Conservation (phyloP, 2,113 vertebrate species). For the Calidris pygmaea region DNA sequence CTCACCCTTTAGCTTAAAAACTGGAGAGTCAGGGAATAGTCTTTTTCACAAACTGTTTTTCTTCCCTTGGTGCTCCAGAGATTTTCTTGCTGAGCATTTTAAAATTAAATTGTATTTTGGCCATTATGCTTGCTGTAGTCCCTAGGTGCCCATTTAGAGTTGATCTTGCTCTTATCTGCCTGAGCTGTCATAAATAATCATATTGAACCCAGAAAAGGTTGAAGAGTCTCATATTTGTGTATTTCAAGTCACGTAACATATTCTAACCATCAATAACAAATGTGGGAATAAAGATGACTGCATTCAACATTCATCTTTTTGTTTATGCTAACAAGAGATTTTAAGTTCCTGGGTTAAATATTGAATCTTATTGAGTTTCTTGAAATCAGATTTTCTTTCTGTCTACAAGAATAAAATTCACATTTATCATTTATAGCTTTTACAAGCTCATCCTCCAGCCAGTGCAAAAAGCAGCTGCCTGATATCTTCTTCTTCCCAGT, state of each 20-base stretch:
- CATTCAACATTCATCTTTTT: not conserved
- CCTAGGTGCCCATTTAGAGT: not conserved
- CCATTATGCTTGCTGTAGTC: not conserved
- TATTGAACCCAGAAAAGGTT: not conserved
- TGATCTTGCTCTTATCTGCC: slow-evolving; percentile 1
- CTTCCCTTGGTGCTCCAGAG: not conserved
- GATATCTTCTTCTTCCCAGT: not conserved
- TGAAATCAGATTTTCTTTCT: not conserved
- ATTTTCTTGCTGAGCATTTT: not conserved
- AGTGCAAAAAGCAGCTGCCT: not conserved
- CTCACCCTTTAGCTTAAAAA: not conserved
- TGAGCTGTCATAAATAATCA: slow-evolving; percentile 10
- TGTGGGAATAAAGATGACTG: not conserved
- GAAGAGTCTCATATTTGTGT: not conserved
- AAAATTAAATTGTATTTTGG: not conserved
- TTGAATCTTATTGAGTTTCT: not conserved
- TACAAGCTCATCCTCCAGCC: not conserved
- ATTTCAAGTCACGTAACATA: not conserved
- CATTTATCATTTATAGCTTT: not conserved
- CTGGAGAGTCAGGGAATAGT: not conserved
- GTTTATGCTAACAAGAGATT: not conserved
- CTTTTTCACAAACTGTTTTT: not conserved
- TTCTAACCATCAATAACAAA: not conserved
- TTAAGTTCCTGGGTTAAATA: not conserved
- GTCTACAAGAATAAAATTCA: not conserved